Percentiles rank a stretch among this genome's conserved stretches.
Evolutionary conservation across 2,888 invertebrate species (phyloP).

Genomic region (Volucella inflata): DNA sequence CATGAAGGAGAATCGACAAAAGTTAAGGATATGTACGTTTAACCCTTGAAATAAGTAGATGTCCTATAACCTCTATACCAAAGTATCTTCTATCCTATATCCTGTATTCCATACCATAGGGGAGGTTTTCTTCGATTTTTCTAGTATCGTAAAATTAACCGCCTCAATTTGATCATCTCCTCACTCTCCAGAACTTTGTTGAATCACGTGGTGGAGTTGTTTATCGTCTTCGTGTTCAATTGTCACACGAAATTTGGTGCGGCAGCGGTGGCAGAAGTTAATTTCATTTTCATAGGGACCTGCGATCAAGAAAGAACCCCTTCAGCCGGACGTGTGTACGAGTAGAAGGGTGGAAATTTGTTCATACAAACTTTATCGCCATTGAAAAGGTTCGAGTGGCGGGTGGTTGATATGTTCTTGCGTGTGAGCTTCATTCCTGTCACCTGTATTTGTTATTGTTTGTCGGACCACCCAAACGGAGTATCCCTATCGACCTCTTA

Average conservation of each 20-base stretch:
- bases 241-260: constrained; percentile 47
- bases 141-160: constrained; percentile 46
- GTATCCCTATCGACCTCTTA: constrained; percentile 59
- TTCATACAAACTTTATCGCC: constrained; percentile 59
- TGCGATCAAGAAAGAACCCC: constrained; percentile 45
- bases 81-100: too few relatives aligned
- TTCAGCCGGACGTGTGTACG: constrained; percentile 44
- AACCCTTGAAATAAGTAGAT: constrained; percentile 51
- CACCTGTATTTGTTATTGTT: constrained; percentile 40
- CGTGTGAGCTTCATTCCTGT: constrained; percentile 32
- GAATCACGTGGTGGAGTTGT: constrained; percentile 59
- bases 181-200: constrained; percentile 37
- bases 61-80: too few relatives aligned
- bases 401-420: constrained; percentile 31
- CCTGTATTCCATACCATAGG: constrained; percentile 32
- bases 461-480: constrained; percentile 30
- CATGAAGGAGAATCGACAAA: constrained; percentile 55
- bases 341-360: constrained; percentile 57
- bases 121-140: constrained; percentile 16
- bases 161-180: constrained; percentile 10
- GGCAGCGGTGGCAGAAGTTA: constrained; percentile 36
- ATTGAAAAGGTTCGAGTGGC: constrained; percentile 1
- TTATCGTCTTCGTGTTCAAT: constrained; percentile 63
- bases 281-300: constrained; percentile 65
- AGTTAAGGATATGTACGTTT: constrained; percentile 60